Conservation (phyloP, 1,140 invertebrate species). For the Lucilia sericata region DNA sequence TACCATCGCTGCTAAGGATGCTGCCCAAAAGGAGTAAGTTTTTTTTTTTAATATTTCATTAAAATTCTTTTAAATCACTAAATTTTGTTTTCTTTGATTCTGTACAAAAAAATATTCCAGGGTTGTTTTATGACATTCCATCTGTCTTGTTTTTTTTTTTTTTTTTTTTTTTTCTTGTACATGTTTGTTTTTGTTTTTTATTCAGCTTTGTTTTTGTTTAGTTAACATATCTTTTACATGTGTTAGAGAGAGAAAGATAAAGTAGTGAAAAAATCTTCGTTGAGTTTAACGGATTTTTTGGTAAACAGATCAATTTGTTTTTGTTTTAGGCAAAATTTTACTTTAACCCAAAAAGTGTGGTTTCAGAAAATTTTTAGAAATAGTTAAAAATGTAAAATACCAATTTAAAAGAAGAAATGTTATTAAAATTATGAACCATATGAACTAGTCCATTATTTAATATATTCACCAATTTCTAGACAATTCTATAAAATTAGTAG, state of each 20-base stretch:
- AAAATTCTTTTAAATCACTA: too few species aligned
- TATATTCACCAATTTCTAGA: too few species aligned
- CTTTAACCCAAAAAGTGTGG: not conserved
- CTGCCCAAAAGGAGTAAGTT: slow-evolving; percentile 62
- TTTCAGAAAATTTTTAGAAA: too few species aligned
- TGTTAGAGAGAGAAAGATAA: not conserved
- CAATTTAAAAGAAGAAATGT: too few species aligned
- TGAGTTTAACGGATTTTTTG: slow-evolving; percentile 36
- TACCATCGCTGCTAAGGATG: slow-evolving; percentile 53
- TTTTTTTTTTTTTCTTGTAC: not conserved
- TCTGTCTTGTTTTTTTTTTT: slow-evolving; percentile 3
- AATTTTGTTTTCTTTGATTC: not conserved
- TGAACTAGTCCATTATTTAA: too few species aligned
- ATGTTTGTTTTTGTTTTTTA: not conserved
- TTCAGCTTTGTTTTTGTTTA: not conserved
- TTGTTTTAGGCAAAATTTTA: not conserved
- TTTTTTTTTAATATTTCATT: not conserved
- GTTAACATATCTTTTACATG: not conserved
- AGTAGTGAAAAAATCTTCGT: not conserved
- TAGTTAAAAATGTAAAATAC: too few species aligned
- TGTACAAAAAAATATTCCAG: not conserved
- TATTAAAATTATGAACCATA: too few species aligned
- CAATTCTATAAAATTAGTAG: too few species aligned
- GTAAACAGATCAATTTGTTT: not conserved
- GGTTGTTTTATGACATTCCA: slow-evolving; percentile 8